phyloP scores from a whole-genome alignment of 2,888 invertebrate species.

The Andrena marginata region DNA sequence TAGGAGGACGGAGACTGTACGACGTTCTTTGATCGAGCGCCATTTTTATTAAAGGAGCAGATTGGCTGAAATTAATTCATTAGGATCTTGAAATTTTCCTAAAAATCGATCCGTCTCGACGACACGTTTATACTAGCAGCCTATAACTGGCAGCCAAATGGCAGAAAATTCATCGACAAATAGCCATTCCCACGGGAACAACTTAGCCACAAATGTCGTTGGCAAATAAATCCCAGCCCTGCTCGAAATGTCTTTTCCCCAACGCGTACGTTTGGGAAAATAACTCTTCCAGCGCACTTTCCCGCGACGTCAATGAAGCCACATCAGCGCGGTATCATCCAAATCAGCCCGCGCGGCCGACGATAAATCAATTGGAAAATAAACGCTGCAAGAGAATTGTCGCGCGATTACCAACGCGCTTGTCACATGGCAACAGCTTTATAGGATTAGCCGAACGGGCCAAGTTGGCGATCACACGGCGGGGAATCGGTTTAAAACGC shows the following conservation, averaged over 20 bases:
- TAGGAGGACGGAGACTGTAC: no score
- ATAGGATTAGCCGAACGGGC: conserved; percentile 3
- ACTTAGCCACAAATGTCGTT: background rate
- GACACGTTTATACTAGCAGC: no score
- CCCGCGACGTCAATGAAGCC: background rate
- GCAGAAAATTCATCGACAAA: background rate
- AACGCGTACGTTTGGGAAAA: background rate
- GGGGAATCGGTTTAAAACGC: conserved; percentile 18
- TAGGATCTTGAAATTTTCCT: background rate
- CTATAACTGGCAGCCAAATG: background rate
- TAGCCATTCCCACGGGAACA: background rate
- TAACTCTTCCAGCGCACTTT: background rate
- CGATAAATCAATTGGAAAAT: background rate
- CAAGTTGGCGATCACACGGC: background rate
- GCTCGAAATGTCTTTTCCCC: background rate
- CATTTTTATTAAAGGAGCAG: no score
- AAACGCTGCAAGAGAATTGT: background rate
- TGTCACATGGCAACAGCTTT: background rate
- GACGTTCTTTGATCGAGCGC: no score
- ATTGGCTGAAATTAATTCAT: no score
- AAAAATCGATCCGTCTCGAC: background rate
- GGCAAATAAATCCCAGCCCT: background rate
- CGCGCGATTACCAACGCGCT: background rate
- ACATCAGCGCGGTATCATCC: background rate
- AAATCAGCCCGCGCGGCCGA: background rate